These are phyloP conservation scores for Anas bahamensis DNA, from an alignment of 2,797 vertebrate species.

Conservation along the genomic window DNA sequence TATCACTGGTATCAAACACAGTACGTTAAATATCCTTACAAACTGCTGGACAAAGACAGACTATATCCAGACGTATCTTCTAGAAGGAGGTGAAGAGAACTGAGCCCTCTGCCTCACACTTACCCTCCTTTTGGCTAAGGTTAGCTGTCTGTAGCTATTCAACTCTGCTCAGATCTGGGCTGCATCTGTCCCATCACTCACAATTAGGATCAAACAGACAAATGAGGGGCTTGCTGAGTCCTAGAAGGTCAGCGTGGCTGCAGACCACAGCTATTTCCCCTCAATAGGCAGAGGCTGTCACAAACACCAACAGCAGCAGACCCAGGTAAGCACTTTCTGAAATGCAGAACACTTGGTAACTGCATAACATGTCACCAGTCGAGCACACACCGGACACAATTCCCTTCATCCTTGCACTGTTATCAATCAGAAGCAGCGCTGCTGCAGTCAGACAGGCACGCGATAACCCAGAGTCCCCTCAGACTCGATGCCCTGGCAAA, in stretches of 20 bases:
- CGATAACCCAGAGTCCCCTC: fast-evolving
- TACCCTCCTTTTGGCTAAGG: neutral
- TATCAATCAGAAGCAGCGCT: neutral
- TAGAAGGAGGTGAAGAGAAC: neutral
- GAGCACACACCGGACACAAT: neutral
- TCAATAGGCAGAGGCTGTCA: neutral
- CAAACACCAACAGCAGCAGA: neutral
- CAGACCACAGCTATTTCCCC: neutral
- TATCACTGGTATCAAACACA: neutral
- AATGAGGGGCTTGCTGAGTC: neutral
- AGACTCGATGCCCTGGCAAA: neutral
- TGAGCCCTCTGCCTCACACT: neutral
- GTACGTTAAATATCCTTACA: neutral
- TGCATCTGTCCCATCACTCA: neutral
- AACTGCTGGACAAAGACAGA: neutral
- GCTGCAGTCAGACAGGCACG: neutral
- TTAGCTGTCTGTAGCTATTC: neutral
- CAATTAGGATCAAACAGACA: fast-evolving
- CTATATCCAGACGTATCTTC: neutral
- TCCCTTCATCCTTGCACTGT: neutral
- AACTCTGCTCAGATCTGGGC: neutral
- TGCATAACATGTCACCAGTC: neutral
- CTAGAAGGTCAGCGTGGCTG: neutral
- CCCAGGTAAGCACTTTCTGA: neutral
- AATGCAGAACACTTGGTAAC: neutral